Conservation (phyloP, 2,888 invertebrate genomes). For the Machimus atricapillus region DNA sequence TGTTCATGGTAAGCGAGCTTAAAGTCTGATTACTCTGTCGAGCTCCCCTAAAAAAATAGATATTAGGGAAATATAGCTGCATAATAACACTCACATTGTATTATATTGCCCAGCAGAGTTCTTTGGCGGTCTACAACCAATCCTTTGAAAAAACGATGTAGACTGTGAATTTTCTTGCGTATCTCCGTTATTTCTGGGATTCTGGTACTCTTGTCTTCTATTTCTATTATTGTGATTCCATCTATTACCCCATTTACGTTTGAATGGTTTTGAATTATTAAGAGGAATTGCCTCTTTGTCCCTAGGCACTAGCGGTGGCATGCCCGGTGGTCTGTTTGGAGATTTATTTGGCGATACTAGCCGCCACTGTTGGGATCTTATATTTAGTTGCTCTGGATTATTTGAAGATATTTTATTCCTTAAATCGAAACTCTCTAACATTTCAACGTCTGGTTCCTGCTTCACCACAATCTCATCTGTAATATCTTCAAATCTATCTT, state of each 20-base stretch:
- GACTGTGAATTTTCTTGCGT: not conserved
- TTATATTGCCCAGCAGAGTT: not conserved
- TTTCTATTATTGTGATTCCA: not conserved
- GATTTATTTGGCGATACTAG: not conserved
- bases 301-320: slow-evolving; percentile 10
- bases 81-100: not conserved
- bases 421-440: not conserved
- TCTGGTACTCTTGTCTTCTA: not conserved
- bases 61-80: not conserved
- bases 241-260: not conserved
- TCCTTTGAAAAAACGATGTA: no score
- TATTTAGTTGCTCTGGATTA: not conserved
- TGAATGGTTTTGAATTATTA: not conserved
- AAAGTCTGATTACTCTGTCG: not conserved
- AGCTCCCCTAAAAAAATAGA: not conserved
- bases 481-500: not conserved
- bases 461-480: not conserved
- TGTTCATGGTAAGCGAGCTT: not conserved
- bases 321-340: not conserved
- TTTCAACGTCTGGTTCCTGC: not conserved
- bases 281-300: not conserved
- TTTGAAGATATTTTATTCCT: not conserved
- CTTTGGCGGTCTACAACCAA: no score
- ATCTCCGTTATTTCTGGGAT: not conserved
- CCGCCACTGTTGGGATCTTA: slow-evolving; percentile 25